Evolutionary conservation across 2,888 invertebrate genomes (phyloP).

Genomic region (Ornithoptera priamus): DNA sequence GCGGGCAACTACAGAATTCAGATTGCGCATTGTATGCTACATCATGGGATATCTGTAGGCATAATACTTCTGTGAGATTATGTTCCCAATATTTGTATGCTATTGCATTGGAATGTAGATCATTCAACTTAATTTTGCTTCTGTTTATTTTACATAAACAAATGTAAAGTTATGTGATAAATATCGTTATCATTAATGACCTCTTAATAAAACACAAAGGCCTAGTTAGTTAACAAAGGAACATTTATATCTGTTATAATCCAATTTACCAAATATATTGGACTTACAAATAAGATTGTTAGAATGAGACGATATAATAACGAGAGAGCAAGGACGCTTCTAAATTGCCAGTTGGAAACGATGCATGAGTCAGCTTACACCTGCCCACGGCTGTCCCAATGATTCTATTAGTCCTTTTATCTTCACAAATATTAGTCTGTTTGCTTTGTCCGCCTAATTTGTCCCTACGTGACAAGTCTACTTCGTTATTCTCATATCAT

Average conservation of each 20-base stretch:
- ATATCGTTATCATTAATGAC: too few relatives aligned
- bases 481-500: conserved; percentile 43
- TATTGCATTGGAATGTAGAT: too few relatives aligned
- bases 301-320: conserved; percentile 27
- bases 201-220: neutral
- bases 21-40: too few relatives aligned
- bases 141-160: too few relatives aligned
- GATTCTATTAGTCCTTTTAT: conserved; percentile 55
- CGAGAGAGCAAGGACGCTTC: conserved; percentile 24
- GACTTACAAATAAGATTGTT: conserved; percentile 20
- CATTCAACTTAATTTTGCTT: too few relatives aligned
- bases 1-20: too few relatives aligned
- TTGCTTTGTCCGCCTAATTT: conserved; percentile 56
- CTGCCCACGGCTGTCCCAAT: conserved; percentile 46
- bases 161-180: too few relatives aligned
- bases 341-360: conserved; percentile 26
- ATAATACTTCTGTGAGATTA: too few relatives aligned
- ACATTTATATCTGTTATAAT: conserved; percentile 4
- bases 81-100: too few relatives aligned
- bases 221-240: neutral
- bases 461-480: conserved; percentile 56
- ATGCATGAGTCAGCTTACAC: conserved; percentile 30
- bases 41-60: too few relatives aligned
- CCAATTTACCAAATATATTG: conserved; percentile 27
- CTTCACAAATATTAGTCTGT: conserved; percentile 61